Conservation (phyloP, 2,113 vertebrate genomes). For the Trematomus loennbergii region DNA sequence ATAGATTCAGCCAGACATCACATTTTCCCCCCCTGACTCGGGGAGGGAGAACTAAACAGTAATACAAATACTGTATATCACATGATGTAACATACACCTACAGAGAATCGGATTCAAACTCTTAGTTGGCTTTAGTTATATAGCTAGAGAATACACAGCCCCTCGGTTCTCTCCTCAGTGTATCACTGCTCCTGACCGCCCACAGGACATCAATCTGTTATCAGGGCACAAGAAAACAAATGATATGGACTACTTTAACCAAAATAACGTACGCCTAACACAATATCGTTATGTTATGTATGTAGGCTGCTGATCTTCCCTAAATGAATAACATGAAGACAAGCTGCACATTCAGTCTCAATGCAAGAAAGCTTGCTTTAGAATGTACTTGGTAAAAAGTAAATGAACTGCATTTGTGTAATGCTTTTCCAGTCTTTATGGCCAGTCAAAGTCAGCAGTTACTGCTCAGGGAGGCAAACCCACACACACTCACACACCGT, state of each 20-base stretch:
- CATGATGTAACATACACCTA: background rate
- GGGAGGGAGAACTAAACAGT: background rate
- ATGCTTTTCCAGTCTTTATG: too few relatives aligned
- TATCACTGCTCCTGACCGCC: background rate
- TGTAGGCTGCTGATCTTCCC: too few relatives aligned
- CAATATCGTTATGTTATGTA: too few relatives aligned
- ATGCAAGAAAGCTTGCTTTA: too few relatives aligned
- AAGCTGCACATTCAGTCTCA: background rate
- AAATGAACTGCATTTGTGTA: too few relatives aligned
- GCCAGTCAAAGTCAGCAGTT: too few relatives aligned
- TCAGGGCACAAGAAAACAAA: background rate
- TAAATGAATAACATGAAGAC: too few relatives aligned
- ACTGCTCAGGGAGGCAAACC: too few relatives aligned
- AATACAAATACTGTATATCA: background rate
- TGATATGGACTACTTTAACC: too few relatives aligned
- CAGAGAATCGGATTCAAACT: background rate
- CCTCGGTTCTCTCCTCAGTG: background rate
- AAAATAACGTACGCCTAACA: too few relatives aligned
- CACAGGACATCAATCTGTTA: background rate
- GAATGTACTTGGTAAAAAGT: too few relatives aligned
- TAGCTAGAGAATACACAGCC: background rate
- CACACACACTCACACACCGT: too few relatives aligned
- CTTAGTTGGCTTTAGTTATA: background rate
- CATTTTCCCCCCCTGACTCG: background rate
- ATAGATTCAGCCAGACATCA: background rate